These are phyloP conservation scores for Chloroceryle aenea DNA, from an alignment of 2,113 vertebrate species.

Conservation along the genomic window DNA sequence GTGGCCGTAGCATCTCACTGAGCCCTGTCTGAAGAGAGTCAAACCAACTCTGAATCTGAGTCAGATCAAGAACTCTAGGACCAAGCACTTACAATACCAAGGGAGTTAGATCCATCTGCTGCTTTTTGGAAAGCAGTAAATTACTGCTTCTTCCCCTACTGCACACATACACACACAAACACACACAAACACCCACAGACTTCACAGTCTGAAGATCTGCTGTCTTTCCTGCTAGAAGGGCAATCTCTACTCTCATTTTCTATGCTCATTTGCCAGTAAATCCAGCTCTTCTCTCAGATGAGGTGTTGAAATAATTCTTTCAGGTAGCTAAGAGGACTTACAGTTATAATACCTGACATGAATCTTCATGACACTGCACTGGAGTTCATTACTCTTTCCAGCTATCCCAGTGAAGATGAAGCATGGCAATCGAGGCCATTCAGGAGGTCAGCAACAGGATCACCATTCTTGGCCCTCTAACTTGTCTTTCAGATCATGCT, in stretches of 20 bases:
- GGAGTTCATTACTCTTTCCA: background rate
- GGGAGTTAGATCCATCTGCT: constrained; percentile 46
- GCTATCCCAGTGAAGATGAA: background rate
- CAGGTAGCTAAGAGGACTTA: background rate
- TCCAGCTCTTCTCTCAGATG: background rate
- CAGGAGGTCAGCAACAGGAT: background rate
- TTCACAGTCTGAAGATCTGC: constrained; percentile 62
- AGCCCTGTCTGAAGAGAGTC: background rate
- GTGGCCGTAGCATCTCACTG: background rate
- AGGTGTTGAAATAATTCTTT: constrained; percentile 36
- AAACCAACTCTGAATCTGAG: background rate
- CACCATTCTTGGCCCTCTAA: background rate
- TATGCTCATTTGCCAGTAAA: constrained; percentile 65
- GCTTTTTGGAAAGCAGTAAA: constrained; percentile 42
- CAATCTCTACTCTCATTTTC: constrained; percentile 38
- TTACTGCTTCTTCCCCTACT: constrained; percentile 37
- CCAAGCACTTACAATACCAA: background rate
- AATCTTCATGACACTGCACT: background rate
- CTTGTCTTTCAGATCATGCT: background rate
- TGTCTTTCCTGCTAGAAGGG: constrained; percentile 47
- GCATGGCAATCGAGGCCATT: background rate
- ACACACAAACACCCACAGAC: constrained; percentile 69
- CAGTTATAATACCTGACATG: background rate
- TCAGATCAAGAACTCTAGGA: background rate
- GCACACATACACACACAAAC: background rate